Evolutionary conservation across 2,797 vertebrate species (phyloP).

Genomic region (Galaxias olidus): DNA sequence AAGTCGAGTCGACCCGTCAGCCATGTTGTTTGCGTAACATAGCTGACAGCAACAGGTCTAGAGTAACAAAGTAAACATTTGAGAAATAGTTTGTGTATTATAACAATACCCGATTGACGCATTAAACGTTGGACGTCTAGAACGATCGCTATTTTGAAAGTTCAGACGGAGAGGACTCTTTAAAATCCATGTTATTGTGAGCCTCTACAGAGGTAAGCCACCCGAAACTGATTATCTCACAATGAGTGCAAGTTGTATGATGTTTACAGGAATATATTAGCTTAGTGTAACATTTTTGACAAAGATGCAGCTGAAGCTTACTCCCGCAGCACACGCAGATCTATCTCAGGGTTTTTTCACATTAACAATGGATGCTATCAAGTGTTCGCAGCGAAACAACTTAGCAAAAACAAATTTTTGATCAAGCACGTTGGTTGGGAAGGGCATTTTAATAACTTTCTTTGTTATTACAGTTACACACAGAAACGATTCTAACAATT

Average conservation of each 20-base stretch:
- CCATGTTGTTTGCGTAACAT: slow-evolving; percentile 76
- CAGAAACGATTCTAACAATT: too few relatives aligned
- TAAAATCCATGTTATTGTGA: slow-evolving; percentile 43
- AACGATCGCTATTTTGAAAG: slow-evolving; percentile 19
- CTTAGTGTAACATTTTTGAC: too few relatives aligned
- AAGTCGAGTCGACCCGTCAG: slow-evolving; percentile 51
- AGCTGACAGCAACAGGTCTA: slow-evolving; percentile 76
- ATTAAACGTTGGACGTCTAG: not conserved
- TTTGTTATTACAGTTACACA: too few relatives aligned
- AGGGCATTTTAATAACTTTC: too few relatives aligned
- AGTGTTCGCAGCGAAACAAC: too few relatives aligned
- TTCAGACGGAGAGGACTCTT: slow-evolving; percentile 13
- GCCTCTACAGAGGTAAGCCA: slow-evolving; percentile 26
- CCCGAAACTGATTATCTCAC: slow-evolving; percentile 58
- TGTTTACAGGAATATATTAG: slow-evolving; percentile 5
- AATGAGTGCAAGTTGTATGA: slow-evolving; percentile 51
- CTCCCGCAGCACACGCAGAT: too few relatives aligned
- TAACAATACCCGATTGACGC: not conserved
- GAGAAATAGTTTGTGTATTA: not conserved
- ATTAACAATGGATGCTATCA: too few relatives aligned
- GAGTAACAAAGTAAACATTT: slow-evolving; percentile 25
- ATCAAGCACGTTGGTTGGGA: too few relatives aligned
- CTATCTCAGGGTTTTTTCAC: too few relatives aligned
- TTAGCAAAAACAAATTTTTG: too few relatives aligned
- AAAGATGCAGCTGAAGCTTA: too few relatives aligned